Conservation (phyloP, 2,797 vertebrate genomes). For the Chiloscyllium punctatum region DNA sequence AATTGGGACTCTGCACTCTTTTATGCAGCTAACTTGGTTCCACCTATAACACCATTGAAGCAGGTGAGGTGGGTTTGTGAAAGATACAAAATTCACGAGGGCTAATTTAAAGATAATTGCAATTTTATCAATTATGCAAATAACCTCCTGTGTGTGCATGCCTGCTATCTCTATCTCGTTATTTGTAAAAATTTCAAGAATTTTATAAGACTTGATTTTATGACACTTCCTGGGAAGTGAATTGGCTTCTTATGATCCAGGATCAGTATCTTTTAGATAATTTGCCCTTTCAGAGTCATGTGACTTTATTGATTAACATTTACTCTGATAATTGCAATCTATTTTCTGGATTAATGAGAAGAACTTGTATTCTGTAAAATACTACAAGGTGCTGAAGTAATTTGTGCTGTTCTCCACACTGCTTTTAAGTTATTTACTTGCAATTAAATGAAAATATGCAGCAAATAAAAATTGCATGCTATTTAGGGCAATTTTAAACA, state of each 20-base stretch:
- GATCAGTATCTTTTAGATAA: background rate
- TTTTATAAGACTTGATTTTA: background rate
- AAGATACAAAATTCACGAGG: background rate
- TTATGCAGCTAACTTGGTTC: conserved; percentile 61
- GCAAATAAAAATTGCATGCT: background rate
- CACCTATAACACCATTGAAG: conserved; percentile 56
- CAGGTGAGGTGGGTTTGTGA: conserved; percentile 54
- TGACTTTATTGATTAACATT: background rate
- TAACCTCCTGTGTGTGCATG: background rate
- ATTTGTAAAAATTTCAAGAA: background rate
- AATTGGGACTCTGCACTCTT: conserved; percentile 52
- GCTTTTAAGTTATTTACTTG: background rate
- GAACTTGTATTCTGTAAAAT: background rate
- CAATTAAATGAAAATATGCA: background rate
- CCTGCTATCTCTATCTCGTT: background rate
- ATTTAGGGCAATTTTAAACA: background rate
- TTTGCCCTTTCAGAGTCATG: background rate
- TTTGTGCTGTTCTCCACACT: background rate
- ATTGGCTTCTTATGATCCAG: background rate
- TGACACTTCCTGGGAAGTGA: background rate
- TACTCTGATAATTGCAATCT: background rate
- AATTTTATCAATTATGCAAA: background rate
- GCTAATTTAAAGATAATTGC: background rate
- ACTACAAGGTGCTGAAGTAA: background rate
- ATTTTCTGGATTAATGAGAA: background rate